phyloP scores from a whole-genome alignment of 2,113 vertebrate genomes.

The Hepsetus odoe region DNA sequence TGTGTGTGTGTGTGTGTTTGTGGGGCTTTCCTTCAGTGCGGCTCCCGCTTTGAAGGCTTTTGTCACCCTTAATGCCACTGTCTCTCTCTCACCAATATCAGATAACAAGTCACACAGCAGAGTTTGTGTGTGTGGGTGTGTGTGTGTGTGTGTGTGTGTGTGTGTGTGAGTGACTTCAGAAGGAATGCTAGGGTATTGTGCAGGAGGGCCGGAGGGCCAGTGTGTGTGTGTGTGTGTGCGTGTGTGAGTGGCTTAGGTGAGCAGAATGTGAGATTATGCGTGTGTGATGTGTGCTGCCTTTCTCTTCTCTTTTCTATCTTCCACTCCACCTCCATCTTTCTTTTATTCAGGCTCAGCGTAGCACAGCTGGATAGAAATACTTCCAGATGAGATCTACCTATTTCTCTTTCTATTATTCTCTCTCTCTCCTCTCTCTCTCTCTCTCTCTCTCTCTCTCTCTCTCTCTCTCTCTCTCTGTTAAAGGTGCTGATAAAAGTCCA shows the following conservation, averaged over 20 bases:
- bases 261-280: constrained; percentile 3
- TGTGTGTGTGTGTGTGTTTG: too few relatives aligned
- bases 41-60: constrained; percentile 87
- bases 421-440: constrained; percentile 18
- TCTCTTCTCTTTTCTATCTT: constrained; percentile 30
- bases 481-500: too few relatives aligned
- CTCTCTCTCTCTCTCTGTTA: neutral
- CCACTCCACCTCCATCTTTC: constrained; percentile 37
- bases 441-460: constrained; percentile 12
- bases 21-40: constrained; percentile 75
- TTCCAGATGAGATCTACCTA: constrained; percentile 10
- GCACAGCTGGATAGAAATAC: constrained; percentile 31
- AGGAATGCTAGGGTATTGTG: constrained; percentile 56
- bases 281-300: neutral
- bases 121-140: constrained; percentile 11
- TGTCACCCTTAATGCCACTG: constrained; percentile 82
- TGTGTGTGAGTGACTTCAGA: constrained; percentile 15
- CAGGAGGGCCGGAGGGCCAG: constrained; percentile 27
- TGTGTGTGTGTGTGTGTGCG: constrained; percentile 35
- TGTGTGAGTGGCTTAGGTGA: constrained; percentile 10
- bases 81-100: constrained; percentile 89
- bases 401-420: neutral
- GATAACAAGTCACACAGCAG: constrained; percentile 72
- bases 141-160: constrained; percentile 17
- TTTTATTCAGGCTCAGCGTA: constrained; percentile 23